These are phyloP conservation scores for Trimorus sp. DNA, from an alignment of 2,888 invertebrate genomes.

Conservation along the genomic window DNA sequence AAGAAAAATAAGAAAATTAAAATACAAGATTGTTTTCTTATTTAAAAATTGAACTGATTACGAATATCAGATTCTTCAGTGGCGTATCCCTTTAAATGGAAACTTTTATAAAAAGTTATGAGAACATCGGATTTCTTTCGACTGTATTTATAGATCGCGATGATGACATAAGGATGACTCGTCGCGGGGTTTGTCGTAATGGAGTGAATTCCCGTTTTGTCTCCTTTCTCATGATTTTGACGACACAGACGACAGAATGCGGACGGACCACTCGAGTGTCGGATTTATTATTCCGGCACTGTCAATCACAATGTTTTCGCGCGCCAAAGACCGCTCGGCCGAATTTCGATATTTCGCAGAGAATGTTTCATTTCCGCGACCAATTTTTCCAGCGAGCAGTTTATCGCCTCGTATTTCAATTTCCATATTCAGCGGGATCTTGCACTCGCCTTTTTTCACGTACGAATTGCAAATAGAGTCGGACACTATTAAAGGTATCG, in stretches of 20 bases:
- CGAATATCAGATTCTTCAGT: too few species aligned
- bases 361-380: slow-evolving; percentile 45
- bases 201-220: too few species aligned
- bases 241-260: too few species aligned
- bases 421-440: slow-evolving; percentile 46
- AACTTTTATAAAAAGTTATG: too few species aligned
- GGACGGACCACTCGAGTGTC: not conserved
- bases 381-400: slow-evolving; percentile 49
- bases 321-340: slow-evolving; percentile 9
- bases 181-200: too few species aligned
- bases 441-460: slow-evolving; percentile 14
- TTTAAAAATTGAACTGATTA: too few species aligned
- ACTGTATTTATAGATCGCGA: slow-evolving; percentile 37
- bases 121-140: slow-evolving; percentile 11
- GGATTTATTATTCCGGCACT: slow-evolving; percentile 23
- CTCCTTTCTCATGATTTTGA: too few species aligned
- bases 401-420: slow-evolving; percentile 49
- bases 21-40: too few species aligned
- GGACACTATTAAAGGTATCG: slow-evolving; percentile 45
- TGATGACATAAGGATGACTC: slow-evolving; percentile 36
- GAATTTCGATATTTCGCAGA: slow-evolving; percentile 26
- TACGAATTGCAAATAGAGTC: slow-evolving; percentile 31
- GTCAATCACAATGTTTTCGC: slow-evolving; percentile 35
- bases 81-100: too few species aligned
- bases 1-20: too few species aligned